Evolutionary conservation across 2,888 invertebrate species (phyloP).

Genomic region (Plebejus anna): DNA sequence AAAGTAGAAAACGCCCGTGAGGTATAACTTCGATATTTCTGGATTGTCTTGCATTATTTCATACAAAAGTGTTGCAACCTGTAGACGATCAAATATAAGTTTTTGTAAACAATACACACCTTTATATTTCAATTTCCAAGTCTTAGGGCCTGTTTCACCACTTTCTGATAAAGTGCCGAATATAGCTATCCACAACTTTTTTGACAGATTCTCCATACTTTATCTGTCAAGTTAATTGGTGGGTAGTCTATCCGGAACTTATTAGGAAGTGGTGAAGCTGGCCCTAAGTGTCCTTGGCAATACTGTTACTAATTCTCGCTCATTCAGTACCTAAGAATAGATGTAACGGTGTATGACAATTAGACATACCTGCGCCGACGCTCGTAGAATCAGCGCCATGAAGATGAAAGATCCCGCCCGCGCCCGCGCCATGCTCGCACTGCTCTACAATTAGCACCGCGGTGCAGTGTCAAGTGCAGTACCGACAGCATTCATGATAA

Average conservation of each 20-base stretch:
- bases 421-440: neutral
- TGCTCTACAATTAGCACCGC: conserved; percentile 3
- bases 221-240: too few species aligned
- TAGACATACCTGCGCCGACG: neutral
- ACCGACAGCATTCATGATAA: conserved; percentile 33
- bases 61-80: conserved; percentile 92
- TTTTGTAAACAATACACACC: neutral
- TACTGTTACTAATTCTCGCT: neutral
- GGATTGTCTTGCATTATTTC: conserved; percentile 98
- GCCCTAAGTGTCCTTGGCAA: neutral
- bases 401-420: conserved; percentile 10
- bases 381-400: conserved; percentile 28
- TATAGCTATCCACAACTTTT: too few species aligned
- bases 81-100: conserved; percentile 28
- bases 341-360: neutral
- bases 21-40: conserved; percentile 94
- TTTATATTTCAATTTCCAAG: neutral
- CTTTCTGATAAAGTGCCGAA: too few species aligned
- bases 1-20: conserved; percentile 98
- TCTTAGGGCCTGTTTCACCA: too few species aligned
- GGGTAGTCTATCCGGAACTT: too few species aligned
- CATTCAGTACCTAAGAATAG: neutral
- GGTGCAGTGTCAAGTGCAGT: conserved; percentile 36
- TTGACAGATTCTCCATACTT: too few species aligned
- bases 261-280: too few species aligned